These are phyloP conservation scores for Andrena trimmerana DNA, from an alignment of 2,888 invertebrate genomes.

Conservation along the genomic window DNA sequence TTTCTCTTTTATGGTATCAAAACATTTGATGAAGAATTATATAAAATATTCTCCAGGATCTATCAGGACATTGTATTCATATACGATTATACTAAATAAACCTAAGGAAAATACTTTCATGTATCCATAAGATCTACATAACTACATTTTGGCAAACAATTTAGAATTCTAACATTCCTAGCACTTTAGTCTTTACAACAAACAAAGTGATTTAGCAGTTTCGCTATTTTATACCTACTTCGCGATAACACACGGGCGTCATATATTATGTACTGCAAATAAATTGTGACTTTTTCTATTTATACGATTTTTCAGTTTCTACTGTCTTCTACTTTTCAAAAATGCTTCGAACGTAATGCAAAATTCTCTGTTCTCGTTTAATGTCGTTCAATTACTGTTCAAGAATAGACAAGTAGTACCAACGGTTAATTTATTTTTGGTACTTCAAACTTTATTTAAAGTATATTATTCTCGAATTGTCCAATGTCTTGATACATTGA, in stretches of 20 bases:
- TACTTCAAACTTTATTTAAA: constrained; percentile 7
- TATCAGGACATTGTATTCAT: constrained; percentile 41
- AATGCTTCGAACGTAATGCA: constrained; percentile 13
- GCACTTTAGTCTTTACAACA: constrained; percentile 6
- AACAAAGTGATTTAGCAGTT: constrained; percentile 19
- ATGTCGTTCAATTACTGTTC: not conserved
- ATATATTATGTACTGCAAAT: constrained; percentile 37
- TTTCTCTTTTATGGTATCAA: constrained; percentile 22
- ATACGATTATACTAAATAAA: constrained; percentile 32
- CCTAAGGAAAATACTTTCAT: constrained; percentile 23
- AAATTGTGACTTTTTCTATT: constrained; percentile 44
- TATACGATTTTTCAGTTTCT: constrained; percentile 17
- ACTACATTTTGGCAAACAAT: constrained; percentile 17
- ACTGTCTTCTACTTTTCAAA: constrained; percentile 18
- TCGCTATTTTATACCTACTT: constrained; percentile 42
- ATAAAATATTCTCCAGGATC: constrained; percentile 38
- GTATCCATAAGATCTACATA: not conserved
- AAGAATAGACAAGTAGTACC: not conserved
- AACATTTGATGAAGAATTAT: constrained; percentile 24
- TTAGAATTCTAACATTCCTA: constrained; percentile 14
- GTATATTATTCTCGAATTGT: constrained; percentile 5
- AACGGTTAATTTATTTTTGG: not conserved
- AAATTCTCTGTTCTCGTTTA: not conserved
- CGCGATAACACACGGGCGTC: constrained; percentile 1
- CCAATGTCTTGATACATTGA: not conserved